Evolutionary conservation across 2,797 vertebrate species (phyloP), one percentile per base, ranked within the genome.

Genomic region (Etheostoma perlongum): DNA sequence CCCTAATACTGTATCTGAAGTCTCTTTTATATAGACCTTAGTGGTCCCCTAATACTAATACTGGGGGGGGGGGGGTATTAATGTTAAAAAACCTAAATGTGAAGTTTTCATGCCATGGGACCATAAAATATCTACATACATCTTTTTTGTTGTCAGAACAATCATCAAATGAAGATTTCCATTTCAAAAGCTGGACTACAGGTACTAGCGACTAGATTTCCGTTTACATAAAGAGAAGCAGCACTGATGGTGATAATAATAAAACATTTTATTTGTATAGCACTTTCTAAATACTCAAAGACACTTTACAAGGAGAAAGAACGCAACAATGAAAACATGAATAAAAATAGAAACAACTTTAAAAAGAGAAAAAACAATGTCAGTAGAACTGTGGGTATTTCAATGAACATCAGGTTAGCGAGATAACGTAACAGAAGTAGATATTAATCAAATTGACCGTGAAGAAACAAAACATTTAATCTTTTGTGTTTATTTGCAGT

Each of bases 261-360:
- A 93, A 94, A 94, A 94, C 93, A 93, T 94, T 94, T 94, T 93
- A 93, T 94, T 94, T 91, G 89, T 94, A 94, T 93, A 94, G 91
- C 90, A 92, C 91, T 93, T 94, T 92, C 92, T 94, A 93, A 94
- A 94, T 94, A 94, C 93, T 93, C 91, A 94, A 93, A 93, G 91
- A 94, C 93, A 94, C 93, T 93, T 93, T 93, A 94, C 92, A 93
- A 92, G 91, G 90, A 93, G 86, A 90, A 82, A 90, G 78, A 92
- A 91, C 92, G 88, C 86, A 93, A 92, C 91, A 51, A 92, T 85
- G 87, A 92, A 91, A 93, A 93, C 80, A 87, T 91, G 92, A 90
- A 93, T 92, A 93, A 93, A 92, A 93, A 94, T 90, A 92, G 84
- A 91, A 92, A 92, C 90, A 76, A 92, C 85, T 89, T 94, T 91